Evolutionary conservation across 2,888 invertebrate species (phyloP).

Genomic region (Lithophane ornitopus): DNA sequence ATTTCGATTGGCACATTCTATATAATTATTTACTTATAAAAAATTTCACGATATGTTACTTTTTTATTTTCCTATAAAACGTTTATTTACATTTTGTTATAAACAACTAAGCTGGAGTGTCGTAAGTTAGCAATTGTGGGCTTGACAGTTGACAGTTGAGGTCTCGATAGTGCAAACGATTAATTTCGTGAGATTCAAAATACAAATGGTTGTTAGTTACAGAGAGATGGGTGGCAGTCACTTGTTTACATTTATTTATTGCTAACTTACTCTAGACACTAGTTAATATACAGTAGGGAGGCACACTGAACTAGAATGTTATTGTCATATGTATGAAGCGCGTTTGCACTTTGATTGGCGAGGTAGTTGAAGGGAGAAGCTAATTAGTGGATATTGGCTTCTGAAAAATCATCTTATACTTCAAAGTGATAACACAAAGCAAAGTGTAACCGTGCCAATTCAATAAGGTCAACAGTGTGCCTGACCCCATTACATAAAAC

Average conservation of each 20-base stretch:
- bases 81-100: conserved; percentile 67
- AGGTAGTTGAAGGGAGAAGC: background rate
- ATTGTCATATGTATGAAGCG: background rate
- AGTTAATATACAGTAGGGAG: conserved; percentile 37
- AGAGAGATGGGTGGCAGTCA: conserved; percentile 35
- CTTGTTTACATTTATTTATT: conserved; percentile 33
- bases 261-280: conserved; percentile 63
- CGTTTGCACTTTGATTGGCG: conserved; percentile 1
- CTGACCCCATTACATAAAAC: conserved; percentile 48
- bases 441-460: conserved; percentile 3
- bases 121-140: conserved; percentile 63
- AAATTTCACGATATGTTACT: conserved; percentile 68
- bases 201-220: background rate
- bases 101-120: conserved; percentile 53
- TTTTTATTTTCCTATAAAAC: conserved; percentile 60
- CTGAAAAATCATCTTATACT: background rate
- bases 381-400: background rate
- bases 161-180: background rate
- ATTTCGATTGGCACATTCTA: conserved; percentile 69
- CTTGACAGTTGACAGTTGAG: conserved; percentile 12
- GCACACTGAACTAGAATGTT: conserved; percentile 35
- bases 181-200: conserved; percentile 49
- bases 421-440: background rate
- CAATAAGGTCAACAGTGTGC: conserved; percentile 38
- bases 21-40: conserved; percentile 66